Base-by-base conservation (phyloP, 2,113 vertebrate genomes). In the Leptobrachium ailaonicum region DNA sequence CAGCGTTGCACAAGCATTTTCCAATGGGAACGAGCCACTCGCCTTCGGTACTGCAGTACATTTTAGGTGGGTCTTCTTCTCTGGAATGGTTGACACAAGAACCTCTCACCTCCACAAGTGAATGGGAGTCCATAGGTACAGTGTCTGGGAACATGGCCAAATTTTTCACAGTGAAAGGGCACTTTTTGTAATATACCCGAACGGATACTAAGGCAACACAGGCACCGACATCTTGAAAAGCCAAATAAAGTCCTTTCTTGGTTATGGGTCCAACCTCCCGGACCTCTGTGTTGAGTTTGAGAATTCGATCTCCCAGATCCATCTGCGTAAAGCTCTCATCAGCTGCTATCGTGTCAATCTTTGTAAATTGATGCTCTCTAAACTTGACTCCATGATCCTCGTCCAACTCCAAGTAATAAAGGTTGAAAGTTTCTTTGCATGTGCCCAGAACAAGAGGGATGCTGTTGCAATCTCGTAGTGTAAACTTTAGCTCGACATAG, bases 21-120 rank as follows among this genome's bases (percentile, higher is more conserved):
- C 98, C 98, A 64, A 99, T 99, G 71, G 98, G 98, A 72, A 99
- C 98, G 1, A 99, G 95, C 98, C 98, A 99, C 89, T 99, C 98
- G 1, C 98, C 98, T 80, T 99, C 98, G 0, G 97, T 98, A 85
- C 97, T 99, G 91, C 98, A 99, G 90, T 98, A 99, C 98, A 99
- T 99, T 91, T 94, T 94, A 63, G 97, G 97, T 11, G 95, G 92
- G 66, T 99, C 97, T 85, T 98, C 97, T 86, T 98, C 97, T 91
- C 95, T 97, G 82, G 97, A 99, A 87, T 98, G 94, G 88, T 99
- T 99, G 90, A 99, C 97, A 80, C 97, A 99, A 71, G 91, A 96
- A 83, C 97, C 97, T 84, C 93, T 90, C 77, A 99, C 97, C 88
- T 99, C 97, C 91, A 99, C 97, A 87, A 99, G 84, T 0, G 97